Evolutionary conservation across 2,888 invertebrate genomes (phyloP).

Genomic region (Chrysolina haemoptera): DNA sequence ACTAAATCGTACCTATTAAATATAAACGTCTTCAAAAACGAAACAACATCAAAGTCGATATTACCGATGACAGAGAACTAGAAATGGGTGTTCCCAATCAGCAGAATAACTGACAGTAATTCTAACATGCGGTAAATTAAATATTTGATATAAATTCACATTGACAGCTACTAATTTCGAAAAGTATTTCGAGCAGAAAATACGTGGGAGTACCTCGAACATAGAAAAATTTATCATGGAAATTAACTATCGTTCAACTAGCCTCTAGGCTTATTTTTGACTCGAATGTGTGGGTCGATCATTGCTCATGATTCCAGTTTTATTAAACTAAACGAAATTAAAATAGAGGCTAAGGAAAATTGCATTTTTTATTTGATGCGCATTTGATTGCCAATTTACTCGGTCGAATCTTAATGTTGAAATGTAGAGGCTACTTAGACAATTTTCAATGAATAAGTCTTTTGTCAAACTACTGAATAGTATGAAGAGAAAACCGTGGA

Average conservation of each 20-base stretch:
- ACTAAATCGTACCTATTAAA: too few relatives aligned
- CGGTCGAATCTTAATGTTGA: too few relatives aligned
- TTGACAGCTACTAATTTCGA: slow-evolving; percentile 8
- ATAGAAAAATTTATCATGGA: slow-evolving; percentile 6
- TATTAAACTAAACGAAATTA: background rate
- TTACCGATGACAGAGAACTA: background rate
- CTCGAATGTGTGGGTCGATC: background rate
- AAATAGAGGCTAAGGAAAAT: too few relatives aligned
- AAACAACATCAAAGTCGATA: background rate
- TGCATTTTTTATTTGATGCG: too few relatives aligned
- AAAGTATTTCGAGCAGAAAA: slow-evolving; percentile 14
- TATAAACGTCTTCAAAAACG: background rate
- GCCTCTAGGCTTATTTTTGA: background rate
- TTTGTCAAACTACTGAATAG: too few relatives aligned
- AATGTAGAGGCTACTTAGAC: too few relatives aligned
- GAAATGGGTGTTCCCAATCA: slow-evolving; percentile 11
- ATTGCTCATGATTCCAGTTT: background rate
- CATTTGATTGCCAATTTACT: too few relatives aligned
- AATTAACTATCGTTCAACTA: slow-evolving; percentile 14
- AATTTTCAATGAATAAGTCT: too few relatives aligned
- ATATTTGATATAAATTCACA: slow-evolving; percentile 9
- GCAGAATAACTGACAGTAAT: background rate
- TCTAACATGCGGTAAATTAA: background rate
- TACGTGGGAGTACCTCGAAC: slow-evolving; percentile 1
- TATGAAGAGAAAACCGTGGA: too few relatives aligned